phyloP scores from a whole-genome alignment of 2,113 vertebrate genomes.

The Cacatua alba region DNA sequence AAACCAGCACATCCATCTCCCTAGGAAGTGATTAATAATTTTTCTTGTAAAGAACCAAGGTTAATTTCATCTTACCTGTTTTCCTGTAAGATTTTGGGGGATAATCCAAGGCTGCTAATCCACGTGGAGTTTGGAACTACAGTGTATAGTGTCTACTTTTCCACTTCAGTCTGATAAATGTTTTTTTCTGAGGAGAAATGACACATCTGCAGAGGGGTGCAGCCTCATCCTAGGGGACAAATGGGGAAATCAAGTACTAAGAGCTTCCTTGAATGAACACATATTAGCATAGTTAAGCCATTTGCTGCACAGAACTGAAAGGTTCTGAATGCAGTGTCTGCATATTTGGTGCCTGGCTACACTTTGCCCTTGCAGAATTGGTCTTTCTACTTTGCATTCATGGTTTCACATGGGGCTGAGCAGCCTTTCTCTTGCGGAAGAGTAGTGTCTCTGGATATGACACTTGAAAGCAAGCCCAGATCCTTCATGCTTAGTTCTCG shows the following conservation, averaged over 20 bases:
- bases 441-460: background rate
- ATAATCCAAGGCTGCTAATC: background rate
- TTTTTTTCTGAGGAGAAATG: background rate
- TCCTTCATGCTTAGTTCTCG: background rate
- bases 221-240: background rate
- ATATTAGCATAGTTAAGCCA: background rate
- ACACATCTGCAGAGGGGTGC: background rate
- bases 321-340: background rate
- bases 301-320: background rate
- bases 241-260: background rate
- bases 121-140: background rate
- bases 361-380: background rate
- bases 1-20: background rate
- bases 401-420: fast-evolving
- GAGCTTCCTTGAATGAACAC: background rate
- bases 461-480: background rate
- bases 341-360: background rate
- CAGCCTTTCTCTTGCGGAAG: background rate
- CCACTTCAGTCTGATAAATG: background rate
- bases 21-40: background rate
- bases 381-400: background rate
- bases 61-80: background rate
- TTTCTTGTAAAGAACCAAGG: background rate
- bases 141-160: background rate
- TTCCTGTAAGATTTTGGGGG: background rate